Percentiles rank a stretch among this genome's conserved stretches.
phyloP scores from a whole-genome alignment of 2,113 vertebrate genomes.

The Lates calcarifer region DNA sequence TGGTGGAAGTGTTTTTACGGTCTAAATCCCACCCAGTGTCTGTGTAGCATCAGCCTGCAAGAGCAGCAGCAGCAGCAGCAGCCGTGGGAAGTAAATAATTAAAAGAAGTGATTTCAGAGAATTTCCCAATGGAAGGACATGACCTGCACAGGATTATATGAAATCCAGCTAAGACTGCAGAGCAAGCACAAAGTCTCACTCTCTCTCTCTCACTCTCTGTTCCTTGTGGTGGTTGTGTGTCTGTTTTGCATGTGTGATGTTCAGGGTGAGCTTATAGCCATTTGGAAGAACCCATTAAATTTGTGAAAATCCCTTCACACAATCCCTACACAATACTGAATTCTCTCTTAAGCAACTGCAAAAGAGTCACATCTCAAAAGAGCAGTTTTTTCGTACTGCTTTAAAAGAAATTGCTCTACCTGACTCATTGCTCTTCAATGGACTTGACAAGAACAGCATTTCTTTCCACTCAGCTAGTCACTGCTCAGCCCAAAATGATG shows the following conservation, averaged over 20 bases:
- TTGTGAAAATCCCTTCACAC: constrained; percentile 33
- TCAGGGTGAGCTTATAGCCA: constrained; percentile 31
- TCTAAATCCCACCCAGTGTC: constrained; percentile 35
- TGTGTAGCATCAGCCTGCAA: constrained; percentile 34
- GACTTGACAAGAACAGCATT: constrained; percentile 7
- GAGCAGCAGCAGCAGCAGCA: constrained; percentile 33
- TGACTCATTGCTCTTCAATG: constrained; percentile 8
- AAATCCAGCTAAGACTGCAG: constrained; percentile 72
- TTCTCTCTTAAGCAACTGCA: constrained; percentile 27
- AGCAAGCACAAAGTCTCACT: constrained; percentile 52
- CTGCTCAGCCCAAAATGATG: not conserved
- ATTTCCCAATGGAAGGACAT: constrained; percentile 77
- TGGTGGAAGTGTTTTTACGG: constrained; percentile 23
- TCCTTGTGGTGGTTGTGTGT: not conserved
- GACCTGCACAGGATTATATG: constrained; percentile 79
- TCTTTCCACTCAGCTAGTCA: not conserved
- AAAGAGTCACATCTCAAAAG: constrained; percentile 8
- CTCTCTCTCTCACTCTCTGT: constrained; percentile 10
- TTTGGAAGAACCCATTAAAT: constrained; percentile 32
- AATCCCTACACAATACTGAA: constrained; percentile 12
- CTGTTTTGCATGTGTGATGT: constrained; percentile 38
- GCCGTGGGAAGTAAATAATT: constrained; percentile 76
- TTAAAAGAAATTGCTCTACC: not conserved
- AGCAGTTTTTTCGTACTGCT: constrained; percentile 1
- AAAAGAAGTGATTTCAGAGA: constrained; percentile 79